Base-by-base conservation (phyloP, 1,140 invertebrate genomes). In the Hycleus phaleratus region DNA sequence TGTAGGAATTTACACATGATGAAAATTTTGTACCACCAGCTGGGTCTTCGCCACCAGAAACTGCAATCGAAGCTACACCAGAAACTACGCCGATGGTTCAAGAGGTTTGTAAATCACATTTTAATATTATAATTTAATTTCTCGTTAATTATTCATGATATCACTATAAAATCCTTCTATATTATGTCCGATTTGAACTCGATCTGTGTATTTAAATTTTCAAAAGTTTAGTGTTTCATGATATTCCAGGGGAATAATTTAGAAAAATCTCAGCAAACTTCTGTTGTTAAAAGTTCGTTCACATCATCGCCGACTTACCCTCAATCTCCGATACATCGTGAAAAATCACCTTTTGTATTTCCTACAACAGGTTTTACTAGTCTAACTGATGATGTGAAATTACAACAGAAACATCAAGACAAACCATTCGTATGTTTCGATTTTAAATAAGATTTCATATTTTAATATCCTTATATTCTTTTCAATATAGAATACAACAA, bases 11-110 rank as follows among this genome's bases (percentile, higher is more conserved):
- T 46, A 55, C 52, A 46, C 43, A 55, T 55, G 43, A 55, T 55
- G 52, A 55, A 55, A 53, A 45, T 53, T 26, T 53, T 53, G 51
- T 53, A 42, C 51, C 51, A 53, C 75, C 77, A 60, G 77, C 79
- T 68, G 81, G 84, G 42, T 79, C 81, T 2, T 85, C 83, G 11
- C 85, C 86, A 11, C 85, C 88, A 1, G 89, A 92, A 74, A 86
- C 88, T 8, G 90, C 88, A 38, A 83, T 91, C 26, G 90, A 92
- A 77, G 90, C 90, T 4, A 92, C 90, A 6, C 90, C 90, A 3
- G 90, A 92, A 78, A 91, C 88, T 26, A 93, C 90, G 26, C 89
- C 90, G 1, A 80, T 91, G 38, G 32, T 53, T 9, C 51, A 53
- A 53, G 51, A 53, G 46, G 51, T 53, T n/a, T 10, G 51, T 55